Conservation (phyloP, 2,797 vertebrate genomes). For the Merluccius polli region DNA sequence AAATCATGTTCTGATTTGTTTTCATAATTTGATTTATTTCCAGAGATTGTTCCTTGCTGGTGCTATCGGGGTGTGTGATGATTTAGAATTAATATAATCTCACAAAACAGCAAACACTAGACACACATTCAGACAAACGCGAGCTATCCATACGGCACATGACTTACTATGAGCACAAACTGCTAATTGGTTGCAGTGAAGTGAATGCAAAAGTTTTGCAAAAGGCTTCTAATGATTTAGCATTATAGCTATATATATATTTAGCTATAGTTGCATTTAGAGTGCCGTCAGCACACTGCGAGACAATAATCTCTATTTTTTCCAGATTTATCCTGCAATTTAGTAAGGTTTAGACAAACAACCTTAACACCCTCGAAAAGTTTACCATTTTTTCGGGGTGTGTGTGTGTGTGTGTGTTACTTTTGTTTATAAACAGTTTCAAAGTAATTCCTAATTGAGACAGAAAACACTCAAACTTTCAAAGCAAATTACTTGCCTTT, state of each 20-base stretch:
- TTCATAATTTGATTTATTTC: no score
- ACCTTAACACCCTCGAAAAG: background rate
- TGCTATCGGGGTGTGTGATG: no score
- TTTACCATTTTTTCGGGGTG: background rate
- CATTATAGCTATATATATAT: no score
- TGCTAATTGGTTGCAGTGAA: background rate
- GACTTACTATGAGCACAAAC: background rate
- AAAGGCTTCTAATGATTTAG: background rate
- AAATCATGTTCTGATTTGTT: no score
- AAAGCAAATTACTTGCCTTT: background rate
- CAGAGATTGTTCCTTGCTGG: no score
- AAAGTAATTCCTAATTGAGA: background rate
- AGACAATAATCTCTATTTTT: background rate
- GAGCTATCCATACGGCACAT: no score
- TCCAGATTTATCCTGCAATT: background rate
- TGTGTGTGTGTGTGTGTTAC: background rate
- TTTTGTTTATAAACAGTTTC: background rate
- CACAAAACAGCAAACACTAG: no score
- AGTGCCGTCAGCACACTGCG: background rate
- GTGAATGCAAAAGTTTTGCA: background rate
- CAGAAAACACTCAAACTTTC: background rate
- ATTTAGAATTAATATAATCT: no score
- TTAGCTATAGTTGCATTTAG: background rate
- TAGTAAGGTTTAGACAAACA: background rate
- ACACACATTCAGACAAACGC: no score